phyloP scores from a whole-genome alignment of 1,140 invertebrate genomes.

The Drosophila prosaltans region DNA sequence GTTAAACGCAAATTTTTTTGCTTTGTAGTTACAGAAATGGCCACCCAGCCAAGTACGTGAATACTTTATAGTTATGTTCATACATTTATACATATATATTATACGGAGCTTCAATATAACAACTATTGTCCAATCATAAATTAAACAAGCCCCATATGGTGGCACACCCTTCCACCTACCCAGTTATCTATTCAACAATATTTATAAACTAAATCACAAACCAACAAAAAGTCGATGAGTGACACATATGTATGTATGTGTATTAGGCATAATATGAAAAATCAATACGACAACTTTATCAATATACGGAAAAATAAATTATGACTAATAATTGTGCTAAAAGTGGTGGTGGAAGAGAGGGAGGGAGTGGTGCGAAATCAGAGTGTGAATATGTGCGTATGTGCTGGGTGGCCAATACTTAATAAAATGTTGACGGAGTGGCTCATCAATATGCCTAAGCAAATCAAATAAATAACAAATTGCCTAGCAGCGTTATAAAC shows the following conservation, averaged over 20 bases:
- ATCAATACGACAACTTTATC: conserved; percentile 75
- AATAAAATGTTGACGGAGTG: conserved; percentile 59
- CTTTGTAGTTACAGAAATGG: conserved; percentile 2
- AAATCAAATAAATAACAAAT: conserved; percentile 42
- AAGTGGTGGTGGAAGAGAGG: conserved; percentile 27
- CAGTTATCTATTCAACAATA: conserved; percentile 26
- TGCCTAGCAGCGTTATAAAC: not conserved
- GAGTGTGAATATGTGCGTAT: conserved; percentile 21
- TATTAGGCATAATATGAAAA: conserved; percentile 61
- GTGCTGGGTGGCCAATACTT: conserved; percentile 52
- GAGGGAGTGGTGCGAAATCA: conserved; percentile 3
- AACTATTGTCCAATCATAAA: conserved; percentile 65
- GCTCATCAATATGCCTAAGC: conserved; percentile 15
- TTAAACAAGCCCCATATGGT: conserved; percentile 66
- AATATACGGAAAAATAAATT: conserved; percentile 69
- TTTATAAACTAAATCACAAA: conserved; percentile 75
- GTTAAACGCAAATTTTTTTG: not conserved
- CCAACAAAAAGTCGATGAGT: conserved; percentile 45
- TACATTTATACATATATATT: conserved; percentile 25
- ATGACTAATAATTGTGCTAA: conserved; percentile 77
- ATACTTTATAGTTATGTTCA: conserved; percentile 15
- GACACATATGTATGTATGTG: conserved; percentile 58
- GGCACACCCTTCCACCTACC: conserved; percentile 42
- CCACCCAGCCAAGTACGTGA: conserved; percentile 20
- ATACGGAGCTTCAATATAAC: conserved; percentile 49